Evolutionary conservation across 2,888 invertebrate species (phyloP).

Genomic region (Pediacus dermestoides): DNA sequence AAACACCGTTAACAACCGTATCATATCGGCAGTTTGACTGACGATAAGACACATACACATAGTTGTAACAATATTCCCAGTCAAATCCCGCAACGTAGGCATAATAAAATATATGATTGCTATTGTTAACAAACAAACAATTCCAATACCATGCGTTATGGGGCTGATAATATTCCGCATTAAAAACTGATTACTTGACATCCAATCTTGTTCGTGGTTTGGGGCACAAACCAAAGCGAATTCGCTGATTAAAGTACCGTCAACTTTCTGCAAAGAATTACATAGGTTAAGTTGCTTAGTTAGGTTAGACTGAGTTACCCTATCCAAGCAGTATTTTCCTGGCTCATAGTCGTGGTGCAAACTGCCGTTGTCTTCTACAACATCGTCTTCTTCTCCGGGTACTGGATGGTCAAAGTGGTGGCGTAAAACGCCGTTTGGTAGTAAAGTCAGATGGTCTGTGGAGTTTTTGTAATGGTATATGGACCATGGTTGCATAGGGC

Average conservation of each 20-base stretch:
- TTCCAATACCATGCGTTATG: conserved; percentile 69
- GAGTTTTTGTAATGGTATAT: conserved; percentile 62
- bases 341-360: conserved; percentile 67
- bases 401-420: conserved; percentile 64
- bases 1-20: conserved; percentile 75
- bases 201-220: conserved; percentile 66
- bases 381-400: conserved; percentile 43
- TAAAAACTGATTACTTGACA: conserved; percentile 65
- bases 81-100: conserved; percentile 76
- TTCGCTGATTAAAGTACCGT: conserved; percentile 57
- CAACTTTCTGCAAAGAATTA: conserved; percentile 51
- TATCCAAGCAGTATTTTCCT: conserved; percentile 79
- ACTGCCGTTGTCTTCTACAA: conserved; percentile 50
- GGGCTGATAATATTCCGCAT: conserved; percentile 75
- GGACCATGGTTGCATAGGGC: conserved; percentile 64
- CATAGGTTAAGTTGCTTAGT: too few species aligned
- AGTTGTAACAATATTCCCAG: conserved; percentile 81
- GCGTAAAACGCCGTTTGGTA: conserved; percentile 68
- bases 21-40: conserved; percentile 73
- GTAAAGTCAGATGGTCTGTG: conserved; percentile 60
- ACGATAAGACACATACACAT: conserved; percentile 74
- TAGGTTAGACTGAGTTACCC: conserved; percentile 58
- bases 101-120: conserved; percentile 79
- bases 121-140: conserved; percentile 66
- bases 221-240: conserved; percentile 75